Evolutionary conservation across 1,140 invertebrate species (phyloP).

Genomic region (Eulimnadia texana): DNA sequence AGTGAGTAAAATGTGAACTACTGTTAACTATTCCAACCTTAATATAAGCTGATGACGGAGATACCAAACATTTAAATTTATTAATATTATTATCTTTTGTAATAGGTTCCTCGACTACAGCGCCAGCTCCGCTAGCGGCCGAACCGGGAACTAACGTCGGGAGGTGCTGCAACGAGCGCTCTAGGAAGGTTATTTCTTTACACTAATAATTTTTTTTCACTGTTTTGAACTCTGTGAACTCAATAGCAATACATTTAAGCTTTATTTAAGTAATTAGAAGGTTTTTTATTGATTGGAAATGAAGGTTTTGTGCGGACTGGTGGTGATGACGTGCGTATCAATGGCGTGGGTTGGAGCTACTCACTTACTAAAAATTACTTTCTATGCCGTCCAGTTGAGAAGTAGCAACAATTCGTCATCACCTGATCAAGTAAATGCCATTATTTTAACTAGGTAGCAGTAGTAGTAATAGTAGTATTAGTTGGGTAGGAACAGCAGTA

Average conservation of each 20-base stretch:
- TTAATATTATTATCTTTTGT: no score
- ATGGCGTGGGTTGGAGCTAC: constrained; percentile 78
- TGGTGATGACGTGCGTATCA: constrained; percentile 66
- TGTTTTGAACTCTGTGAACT: not conserved
- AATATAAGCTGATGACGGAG: no score
- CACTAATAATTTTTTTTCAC: no score
- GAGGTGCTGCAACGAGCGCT: no score
- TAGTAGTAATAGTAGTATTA: not conserved
- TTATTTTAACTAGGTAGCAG: not conserved
- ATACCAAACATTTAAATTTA: no score
- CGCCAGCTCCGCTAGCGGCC: no score
- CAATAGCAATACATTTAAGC: not conserved
- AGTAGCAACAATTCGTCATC: not conserved
- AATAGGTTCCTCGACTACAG: no score
- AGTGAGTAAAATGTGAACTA: no score
- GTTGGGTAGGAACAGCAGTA: not conserved
- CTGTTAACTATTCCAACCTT: no score
- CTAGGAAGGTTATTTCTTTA: no score
- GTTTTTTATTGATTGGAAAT: not conserved
- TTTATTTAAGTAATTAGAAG: not conserved
- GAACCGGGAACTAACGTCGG: no score
- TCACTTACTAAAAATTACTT: constrained; percentile 74
- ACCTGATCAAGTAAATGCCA: not conserved
- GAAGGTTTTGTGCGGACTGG: constrained; percentile 53
- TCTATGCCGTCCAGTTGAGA: constrained; percentile 32